Evolutionary conservation across 2,797 vertebrate genomes (phyloP).

Genomic region (Anolis apletophallus): DNA sequence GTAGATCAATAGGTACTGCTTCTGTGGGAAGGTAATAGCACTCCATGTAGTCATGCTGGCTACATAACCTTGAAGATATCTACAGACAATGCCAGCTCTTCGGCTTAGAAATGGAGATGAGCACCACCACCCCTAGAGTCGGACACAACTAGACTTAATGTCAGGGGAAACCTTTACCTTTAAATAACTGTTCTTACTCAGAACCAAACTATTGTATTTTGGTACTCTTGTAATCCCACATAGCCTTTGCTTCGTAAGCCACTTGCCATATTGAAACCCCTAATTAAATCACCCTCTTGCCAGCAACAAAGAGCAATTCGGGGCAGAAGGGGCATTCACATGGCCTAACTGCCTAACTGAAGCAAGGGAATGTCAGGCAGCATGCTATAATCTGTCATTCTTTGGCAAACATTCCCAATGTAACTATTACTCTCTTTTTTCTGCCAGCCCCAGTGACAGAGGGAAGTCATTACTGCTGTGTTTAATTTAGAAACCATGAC

Average conservation of each 20-base stretch:
- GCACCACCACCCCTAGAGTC: no score
- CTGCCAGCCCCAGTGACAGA: not conserved
- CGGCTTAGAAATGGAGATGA: no score
- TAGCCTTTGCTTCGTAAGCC: not conserved
- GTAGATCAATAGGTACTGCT: no score
- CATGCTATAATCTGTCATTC: not conserved
- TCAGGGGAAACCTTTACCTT: no score
- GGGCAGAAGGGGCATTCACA: not conserved
- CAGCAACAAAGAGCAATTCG: not conserved
- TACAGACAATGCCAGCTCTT: no score
- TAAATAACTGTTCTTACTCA: not conserved
- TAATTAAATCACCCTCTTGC: not conserved
- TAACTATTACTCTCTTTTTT: conserved; percentile 8
- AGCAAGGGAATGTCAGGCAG: not conserved
- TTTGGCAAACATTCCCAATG: conserved; percentile 4
- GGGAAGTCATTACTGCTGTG: conserved; percentile 26
- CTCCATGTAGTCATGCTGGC: no score
- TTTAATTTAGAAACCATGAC: conserved; percentile 39
- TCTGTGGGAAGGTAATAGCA: no score
- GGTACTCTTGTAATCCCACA: not conserved
- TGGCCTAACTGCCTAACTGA: conserved; percentile 5
- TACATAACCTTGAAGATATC: no score
- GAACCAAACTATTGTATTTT: not conserved
- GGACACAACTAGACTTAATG: no score
- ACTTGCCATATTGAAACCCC: not conserved